These are phyloP conservation scores for Chrysolina oricalcia DNA, from an alignment of 2,888 invertebrate species.

Conservation along the genomic window DNA sequence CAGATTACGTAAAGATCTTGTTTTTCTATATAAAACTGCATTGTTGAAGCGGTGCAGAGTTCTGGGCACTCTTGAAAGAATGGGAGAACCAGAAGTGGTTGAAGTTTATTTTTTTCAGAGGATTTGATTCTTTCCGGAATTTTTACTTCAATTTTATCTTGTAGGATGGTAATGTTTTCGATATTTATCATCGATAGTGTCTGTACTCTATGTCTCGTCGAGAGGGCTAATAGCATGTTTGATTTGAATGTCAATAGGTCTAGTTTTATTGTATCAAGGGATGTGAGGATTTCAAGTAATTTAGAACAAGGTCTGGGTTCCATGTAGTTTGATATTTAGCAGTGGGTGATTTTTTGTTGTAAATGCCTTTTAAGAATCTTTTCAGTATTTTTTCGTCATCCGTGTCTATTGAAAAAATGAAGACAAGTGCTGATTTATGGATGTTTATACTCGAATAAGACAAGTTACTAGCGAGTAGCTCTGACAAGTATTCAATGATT, in stretches of 20 bases:
- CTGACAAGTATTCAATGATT: conserved; percentile 1
- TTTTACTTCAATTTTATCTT: conserved; percentile 32
- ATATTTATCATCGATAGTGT: conserved; percentile 3
- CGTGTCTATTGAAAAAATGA: conserved; percentile 11
- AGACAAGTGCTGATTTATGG: conserved; percentile 27
- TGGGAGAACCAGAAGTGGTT: conserved; percentile 34
- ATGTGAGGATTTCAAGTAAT: conserved; percentile 1
- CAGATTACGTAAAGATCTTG: not conserved
- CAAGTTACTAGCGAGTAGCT: not conserved
- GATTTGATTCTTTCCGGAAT: conserved; percentile 40
- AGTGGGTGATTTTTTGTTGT: not conserved
- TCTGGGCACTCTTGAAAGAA: conserved; percentile 37
- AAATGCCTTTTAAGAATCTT: not conserved
- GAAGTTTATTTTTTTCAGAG: conserved; percentile 32
- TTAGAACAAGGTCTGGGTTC: conserved; percentile 24
- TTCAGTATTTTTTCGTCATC: conserved; percentile 26
- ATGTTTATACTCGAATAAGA: conserved; percentile 39
- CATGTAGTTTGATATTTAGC: conserved; percentile 1
- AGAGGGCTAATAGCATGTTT: conserved; percentile 26
- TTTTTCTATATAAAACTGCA: conserved; percentile 20
- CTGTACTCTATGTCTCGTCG: conserved; percentile 35
- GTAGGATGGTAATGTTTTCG: not conserved
- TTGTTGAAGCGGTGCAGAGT: conserved; percentile 39
- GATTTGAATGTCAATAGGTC: conserved; percentile 34
- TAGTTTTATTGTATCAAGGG: conserved; percentile 10